Percentiles rank a stretch among this genome's conserved stretches.
phyloP scores from a whole-genome alignment of 1,140 invertebrate genomes.

The Sarcophaga bullata region DNA sequence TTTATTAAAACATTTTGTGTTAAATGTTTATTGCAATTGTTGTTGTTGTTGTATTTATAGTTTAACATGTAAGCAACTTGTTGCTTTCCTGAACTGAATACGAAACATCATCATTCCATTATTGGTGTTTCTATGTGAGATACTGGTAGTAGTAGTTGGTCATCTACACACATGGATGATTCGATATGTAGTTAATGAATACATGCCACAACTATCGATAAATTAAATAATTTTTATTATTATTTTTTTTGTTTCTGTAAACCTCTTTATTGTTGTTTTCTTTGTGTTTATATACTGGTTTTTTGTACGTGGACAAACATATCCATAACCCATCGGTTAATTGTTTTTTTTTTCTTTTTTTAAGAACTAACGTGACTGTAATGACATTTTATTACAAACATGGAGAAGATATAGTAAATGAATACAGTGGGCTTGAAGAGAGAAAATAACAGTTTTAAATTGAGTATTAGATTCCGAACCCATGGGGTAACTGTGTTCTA shows the following conservation, averaged over 20 bases:
- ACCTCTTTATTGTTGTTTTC: not conserved
- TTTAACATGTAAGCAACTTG: conserved; percentile 33
- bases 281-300: conserved; percentile 2
- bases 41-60: not conserved
- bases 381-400: conserved; percentile 7
- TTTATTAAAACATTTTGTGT: not conserved
- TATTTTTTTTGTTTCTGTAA: not conserved
- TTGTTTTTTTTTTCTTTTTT: too few relatives aligned
- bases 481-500: too few relatives aligned
- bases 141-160: not conserved
- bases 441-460: too few relatives aligned
- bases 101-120: conserved; percentile 4
- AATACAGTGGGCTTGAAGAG: not conserved
- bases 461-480: too few relatives aligned
- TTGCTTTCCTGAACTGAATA: conserved; percentile 30
- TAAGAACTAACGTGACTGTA: conserved; percentile 3
- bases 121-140: not conserved
- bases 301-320: not conserved
- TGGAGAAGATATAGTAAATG: not conserved
- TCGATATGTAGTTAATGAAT: not conserved
- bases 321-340: not conserved
- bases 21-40: not conserved
- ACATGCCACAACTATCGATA: conserved; percentile 21
- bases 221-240: not conserved
- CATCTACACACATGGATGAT: not conserved